These are phyloP conservation scores for Denticeps clupeoides DNA, from an alignment of 2,797 vertebrate genomes.

Conservation along the genomic window DNA sequence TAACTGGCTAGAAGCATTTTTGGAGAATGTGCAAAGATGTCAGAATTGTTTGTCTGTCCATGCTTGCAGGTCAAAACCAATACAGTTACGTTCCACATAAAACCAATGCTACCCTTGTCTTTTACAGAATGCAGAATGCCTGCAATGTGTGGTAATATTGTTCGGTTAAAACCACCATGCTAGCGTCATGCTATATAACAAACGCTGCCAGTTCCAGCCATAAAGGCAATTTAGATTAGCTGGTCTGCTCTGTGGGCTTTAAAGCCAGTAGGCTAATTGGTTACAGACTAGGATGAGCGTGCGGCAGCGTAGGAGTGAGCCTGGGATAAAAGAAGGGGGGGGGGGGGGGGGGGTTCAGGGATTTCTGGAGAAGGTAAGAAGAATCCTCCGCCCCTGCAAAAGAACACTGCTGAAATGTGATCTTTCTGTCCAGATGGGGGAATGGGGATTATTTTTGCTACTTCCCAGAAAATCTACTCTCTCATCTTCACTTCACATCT, in stretches of 20 bases:
- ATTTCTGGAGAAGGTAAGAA: conserved; percentile 28
- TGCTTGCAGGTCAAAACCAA: too few relatives aligned
- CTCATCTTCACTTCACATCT: conserved; percentile 5
- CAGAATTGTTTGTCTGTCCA: too few relatives aligned
- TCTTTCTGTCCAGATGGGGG: conserved; percentile 41
- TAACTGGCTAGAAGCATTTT: too few relatives aligned
- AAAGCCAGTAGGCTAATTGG: conserved; percentile 51
- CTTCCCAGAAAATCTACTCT: conserved; percentile 9
- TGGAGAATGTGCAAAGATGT: too few relatives aligned
- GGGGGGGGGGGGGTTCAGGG: conserved; percentile 12
- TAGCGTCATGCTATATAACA: neutral
- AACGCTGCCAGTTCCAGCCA: neutral
- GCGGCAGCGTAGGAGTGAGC: conserved; percentile 18
- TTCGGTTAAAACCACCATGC: too few relatives aligned
- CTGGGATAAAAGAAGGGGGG: conserved; percentile 1
- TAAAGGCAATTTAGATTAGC: conserved; percentile 20
- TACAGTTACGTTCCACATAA: too few relatives aligned
- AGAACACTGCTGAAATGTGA: conserved; percentile 34
- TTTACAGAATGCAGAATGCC: too few relatives aligned
- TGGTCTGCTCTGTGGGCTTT: conserved; percentile 26
- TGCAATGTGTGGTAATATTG: too few relatives aligned
- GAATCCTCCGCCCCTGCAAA: conserved; percentile 34
- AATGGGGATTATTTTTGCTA: conserved; percentile 32
- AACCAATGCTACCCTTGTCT: too few relatives aligned
- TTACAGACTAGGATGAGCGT: conserved; percentile 53